Base-by-base conservation (phyloP, 2,797 vertebrate species). In the Clarias fuscus region DNA sequence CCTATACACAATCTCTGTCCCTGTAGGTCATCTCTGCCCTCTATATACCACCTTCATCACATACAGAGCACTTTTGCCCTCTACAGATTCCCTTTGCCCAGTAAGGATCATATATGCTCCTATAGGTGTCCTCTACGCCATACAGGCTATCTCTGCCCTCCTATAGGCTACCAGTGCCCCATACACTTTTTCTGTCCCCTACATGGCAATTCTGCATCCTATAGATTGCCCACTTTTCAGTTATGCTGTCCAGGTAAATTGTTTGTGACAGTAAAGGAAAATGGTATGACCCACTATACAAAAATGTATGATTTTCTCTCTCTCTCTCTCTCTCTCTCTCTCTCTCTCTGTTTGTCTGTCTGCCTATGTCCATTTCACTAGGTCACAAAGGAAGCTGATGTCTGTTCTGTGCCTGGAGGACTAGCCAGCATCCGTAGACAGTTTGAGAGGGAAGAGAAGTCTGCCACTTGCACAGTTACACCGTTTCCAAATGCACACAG, bases 401-500 rank as follows among this genome's bases (percentile, higher is more conserved):
- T 96, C 89, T 96, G 96, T 90, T 95, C 95, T 62, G 94, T 98
- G 93, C 96, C 97, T 86, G 97, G 97, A 89, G 98, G 97, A 90
- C 91, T 98, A 86, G 97, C 97, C 92, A 96, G 95, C 83, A 93
- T 98, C 93, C 97, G 97, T 91, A 97, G 95, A 94, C 97, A 97
- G 87, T 98, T 99, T 85, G 97, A 98, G 91, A 96, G 92, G 90
- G 95, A 95, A 65, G 94, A 95, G 93, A 93, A 90, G 86, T 92
- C 94, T 81, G 93, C 96, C 85, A 94, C 95, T 83, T 94, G 90
- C 88, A 96, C 89, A 5, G 95, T 96, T 92, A 93, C 96, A 93
- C 96, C 97, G 90, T 93, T 95, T 90, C 95, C 97, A 71, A 93
- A 95, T 64, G 96, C 96, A 77, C 96, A 96, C 3, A 95, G 92